phyloP scores from a whole-genome alignment of 2,113 vertebrate genomes.

The Muntiacus reevesi region DNA sequence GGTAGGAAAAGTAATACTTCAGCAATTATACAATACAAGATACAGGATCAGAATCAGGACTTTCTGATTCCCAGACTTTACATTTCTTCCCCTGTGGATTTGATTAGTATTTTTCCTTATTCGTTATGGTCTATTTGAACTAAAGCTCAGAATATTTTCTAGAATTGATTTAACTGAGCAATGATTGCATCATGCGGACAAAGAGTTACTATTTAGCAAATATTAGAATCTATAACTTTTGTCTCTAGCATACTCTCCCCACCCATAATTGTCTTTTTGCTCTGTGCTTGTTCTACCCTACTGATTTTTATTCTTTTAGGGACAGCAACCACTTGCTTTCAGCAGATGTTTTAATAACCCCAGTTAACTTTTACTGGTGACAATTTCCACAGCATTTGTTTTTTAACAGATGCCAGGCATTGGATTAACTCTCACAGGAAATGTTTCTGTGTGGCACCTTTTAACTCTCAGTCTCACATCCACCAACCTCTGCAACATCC shows the following conservation, averaged over 20 bases:
- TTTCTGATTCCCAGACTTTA: background rate
- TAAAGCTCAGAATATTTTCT: background rate
- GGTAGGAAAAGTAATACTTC: background rate
- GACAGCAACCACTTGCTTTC: background rate
- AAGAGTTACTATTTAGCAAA: background rate
- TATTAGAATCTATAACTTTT: background rate
- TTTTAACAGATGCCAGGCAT: background rate
- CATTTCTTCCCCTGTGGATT: background rate
- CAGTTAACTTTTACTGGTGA: background rate
- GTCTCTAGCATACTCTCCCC: background rate
- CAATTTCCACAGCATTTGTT: background rate
- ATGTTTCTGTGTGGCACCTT: background rate
- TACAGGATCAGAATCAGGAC: background rate
- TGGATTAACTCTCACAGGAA: background rate
- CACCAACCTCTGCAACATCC: background rate
- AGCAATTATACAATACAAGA: background rate
- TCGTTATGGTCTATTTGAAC: background rate
- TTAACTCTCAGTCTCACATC: background rate
- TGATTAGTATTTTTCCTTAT: background rate
- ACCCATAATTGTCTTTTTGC: background rate
- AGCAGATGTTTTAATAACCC: background rate
- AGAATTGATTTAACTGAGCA: background rate
- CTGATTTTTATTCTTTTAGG: background rate
- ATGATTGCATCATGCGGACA: background rate
- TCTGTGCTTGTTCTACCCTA: background rate